These are phyloP conservation scores for Ruditapes philippinarum DNA, from an alignment of 1,140 invertebrate species.

Conservation along the genomic window DNA sequence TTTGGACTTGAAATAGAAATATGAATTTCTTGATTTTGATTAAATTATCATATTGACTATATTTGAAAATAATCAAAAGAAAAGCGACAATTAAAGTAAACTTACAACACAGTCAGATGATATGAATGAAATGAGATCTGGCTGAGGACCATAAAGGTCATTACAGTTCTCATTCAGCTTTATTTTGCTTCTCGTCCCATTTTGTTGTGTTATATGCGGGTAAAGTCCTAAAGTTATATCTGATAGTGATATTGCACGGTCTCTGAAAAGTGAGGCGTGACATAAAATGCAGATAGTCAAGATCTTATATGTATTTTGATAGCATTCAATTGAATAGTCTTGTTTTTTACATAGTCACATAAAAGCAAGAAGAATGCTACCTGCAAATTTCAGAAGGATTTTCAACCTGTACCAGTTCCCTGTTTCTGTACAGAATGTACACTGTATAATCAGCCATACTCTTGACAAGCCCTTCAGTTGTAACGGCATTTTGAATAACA, in stretches of 20 bases:
- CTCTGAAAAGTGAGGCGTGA: neutral
- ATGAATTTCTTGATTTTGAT: too few relatives aligned
- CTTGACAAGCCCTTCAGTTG: slow-evolving; percentile 59
- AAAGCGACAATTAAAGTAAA: neutral
- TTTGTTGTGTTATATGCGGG: neutral
- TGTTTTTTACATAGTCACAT: too few relatives aligned
- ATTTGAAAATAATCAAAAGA: too few relatives aligned
- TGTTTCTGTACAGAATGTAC: slow-evolving; percentile 53
- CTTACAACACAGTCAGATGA: neutral
- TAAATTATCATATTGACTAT: too few relatives aligned
- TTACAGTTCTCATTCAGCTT: neutral
- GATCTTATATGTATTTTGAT: too few relatives aligned
- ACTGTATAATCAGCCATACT: neutral
- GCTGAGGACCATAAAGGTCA: neutral
- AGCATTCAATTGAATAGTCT: too few relatives aligned
- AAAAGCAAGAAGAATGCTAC: neutral
- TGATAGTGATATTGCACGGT: neutral
- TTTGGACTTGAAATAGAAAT: too few relatives aligned
- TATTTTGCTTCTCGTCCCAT: neutral
- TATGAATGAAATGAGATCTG: neutral
- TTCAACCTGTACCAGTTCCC: neutral
- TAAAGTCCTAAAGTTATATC: neutral
- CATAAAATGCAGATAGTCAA: too few relatives aligned
- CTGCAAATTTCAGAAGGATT: neutral
- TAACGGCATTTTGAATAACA: slow-evolving; percentile 30